Conservation (phyloP, 2,113 vertebrate genomes). For the Pygoscelis adeliae region DNA sequence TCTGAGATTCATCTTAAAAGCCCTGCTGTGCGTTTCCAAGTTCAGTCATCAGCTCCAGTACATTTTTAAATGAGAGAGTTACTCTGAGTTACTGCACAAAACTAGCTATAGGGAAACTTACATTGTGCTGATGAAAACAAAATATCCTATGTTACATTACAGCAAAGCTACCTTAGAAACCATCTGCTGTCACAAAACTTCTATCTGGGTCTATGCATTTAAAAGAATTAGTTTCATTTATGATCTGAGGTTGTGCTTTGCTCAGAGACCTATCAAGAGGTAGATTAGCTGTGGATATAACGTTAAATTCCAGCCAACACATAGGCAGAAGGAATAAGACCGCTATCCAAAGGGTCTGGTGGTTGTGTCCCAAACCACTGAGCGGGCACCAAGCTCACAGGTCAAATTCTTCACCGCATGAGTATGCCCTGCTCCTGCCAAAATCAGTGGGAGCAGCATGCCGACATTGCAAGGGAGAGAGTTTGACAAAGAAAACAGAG, state of each 20-base stretch:
- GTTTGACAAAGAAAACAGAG: not conserved
- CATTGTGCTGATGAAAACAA: not conserved
- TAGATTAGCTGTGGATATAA: not conserved
- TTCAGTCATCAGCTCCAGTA: not conserved
- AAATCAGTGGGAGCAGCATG: not conserved
- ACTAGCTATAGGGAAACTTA: not conserved
- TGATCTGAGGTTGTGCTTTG: not conserved
- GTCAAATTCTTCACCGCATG: not conserved
- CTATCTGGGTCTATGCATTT: not conserved
- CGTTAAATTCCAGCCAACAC: not conserved
- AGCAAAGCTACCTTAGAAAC: not conserved
- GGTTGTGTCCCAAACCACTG: not conserved
- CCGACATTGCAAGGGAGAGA: not conserved
- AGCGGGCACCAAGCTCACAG: not conserved
- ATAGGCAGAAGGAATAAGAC: not conserved
- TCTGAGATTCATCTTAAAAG: slow-evolving; percentile 8
- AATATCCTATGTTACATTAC: not conserved
- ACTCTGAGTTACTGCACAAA: not conserved
- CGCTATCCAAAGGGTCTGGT: not conserved
- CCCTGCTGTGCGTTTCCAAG: not conserved
- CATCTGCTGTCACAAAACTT: not conserved
- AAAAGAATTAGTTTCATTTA: not conserved
- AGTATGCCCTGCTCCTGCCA: not conserved
- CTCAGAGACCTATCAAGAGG: not conserved
- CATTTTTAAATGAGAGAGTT: not conserved